Evolutionary conservation across 2,888 invertebrate species (phyloP).

Genomic region (Zootermopsis nevadensis): DNA sequence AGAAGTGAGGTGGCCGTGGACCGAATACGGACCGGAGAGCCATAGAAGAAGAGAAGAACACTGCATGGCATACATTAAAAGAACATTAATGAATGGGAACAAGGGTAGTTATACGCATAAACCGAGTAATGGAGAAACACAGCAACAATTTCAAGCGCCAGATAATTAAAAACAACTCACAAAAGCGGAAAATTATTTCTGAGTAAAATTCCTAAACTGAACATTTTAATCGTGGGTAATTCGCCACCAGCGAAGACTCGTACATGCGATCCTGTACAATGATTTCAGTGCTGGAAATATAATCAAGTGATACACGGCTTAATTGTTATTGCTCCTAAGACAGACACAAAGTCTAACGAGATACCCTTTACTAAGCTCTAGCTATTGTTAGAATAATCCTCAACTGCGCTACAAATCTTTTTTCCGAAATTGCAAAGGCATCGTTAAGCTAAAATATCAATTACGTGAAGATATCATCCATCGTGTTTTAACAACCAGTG

Average conservation of each 20-base stretch:
- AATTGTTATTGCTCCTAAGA: not conserved
- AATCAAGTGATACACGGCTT: not conserved
- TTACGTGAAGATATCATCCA: too few species aligned
- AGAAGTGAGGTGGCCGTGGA: too few species aligned
- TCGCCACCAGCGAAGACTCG: not conserved
- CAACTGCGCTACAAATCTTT: too few species aligned
- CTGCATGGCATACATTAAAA: not conserved
- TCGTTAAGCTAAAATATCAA: too few species aligned
- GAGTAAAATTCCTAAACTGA: not conserved
- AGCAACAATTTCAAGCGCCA: not conserved
- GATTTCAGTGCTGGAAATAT: not conserved
- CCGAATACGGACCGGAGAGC: too few species aligned
- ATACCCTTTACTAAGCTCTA: too few species aligned
- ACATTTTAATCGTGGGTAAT: constrained; percentile 5
- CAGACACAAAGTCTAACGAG: too few species aligned
- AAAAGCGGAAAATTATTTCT: not conserved
- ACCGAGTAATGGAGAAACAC: not conserved
- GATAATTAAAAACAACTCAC: not conserved
- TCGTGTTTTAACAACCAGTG: too few species aligned
- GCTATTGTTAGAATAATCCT: too few species aligned
- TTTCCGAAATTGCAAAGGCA: too few species aligned
- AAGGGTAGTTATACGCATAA: not conserved
- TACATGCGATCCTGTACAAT: not conserved
- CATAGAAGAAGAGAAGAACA: too few species aligned
- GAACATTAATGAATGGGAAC: not conserved